Percentiles rank a stretch among this genome's conserved stretches.
Conservation (phyloP, 23 tunicate species). For the Styela plicata region DNA sequence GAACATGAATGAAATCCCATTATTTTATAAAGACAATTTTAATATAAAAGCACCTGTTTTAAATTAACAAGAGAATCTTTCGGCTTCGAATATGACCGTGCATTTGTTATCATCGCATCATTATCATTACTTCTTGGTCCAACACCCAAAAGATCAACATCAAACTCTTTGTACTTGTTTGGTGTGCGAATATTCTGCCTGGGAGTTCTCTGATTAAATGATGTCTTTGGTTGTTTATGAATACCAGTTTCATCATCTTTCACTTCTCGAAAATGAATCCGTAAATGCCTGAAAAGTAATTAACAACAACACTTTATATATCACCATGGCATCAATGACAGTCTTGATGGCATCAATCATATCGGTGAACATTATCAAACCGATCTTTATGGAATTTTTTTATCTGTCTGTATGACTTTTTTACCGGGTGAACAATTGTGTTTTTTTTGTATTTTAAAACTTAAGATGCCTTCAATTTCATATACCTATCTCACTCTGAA, state of each 20-base stretch:
- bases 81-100: not conserved
- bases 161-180: conserved; percentile 21
- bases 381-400: too few relatives aligned
- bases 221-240: not conserved
- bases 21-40: too few relatives aligned
- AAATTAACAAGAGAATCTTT: not conserved
- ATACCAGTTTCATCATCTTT: not conserved
- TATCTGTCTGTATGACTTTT: too few relatives aligned
- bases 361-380: too few relatives aligned
- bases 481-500: too few relatives aligned
- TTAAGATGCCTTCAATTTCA: too few relatives aligned
- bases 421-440: too few relatives aligned
- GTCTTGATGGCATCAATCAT: too few relatives aligned
- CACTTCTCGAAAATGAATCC: conserved; percentile 31
- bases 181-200: conserved; percentile 31
- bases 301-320: too few relatives aligned
- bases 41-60: too few relatives aligned
- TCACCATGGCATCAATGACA: too few relatives aligned
- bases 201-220: not conserved
- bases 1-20: not conserved
- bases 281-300: conserved; percentile 19
- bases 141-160: conserved; percentile 30
- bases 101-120: not conserved
- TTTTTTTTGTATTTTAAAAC: too few relatives aligned
- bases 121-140: not conserved